Percentiles rank a stretch among this genome's conserved stretches.
These are phyloP conservation scores for Diprion similis DNA, from an alignment of 1,140 invertebrate genomes.

Conservation along the genomic window DNA sequence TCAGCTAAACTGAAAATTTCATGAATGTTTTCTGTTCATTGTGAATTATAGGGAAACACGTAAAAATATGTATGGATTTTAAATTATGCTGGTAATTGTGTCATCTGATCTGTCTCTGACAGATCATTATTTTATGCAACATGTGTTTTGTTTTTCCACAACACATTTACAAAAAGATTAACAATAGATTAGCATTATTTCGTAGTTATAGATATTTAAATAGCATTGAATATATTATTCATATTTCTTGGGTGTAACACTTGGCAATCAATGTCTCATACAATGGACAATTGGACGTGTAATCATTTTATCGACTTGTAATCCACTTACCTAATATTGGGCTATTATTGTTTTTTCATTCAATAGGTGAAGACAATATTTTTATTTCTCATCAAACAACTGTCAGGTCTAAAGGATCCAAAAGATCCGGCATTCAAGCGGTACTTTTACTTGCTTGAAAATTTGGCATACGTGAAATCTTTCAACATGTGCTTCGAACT, in stretches of 20 bases:
- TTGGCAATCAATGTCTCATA: background rate
- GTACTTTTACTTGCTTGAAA: slow-evolving; percentile 96
- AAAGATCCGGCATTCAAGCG: slow-evolving; percentile 97
- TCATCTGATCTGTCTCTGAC: too few relatives aligned
- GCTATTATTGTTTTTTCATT: slow-evolving; percentile 17
- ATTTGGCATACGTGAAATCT: slow-evolving; percentile 96
- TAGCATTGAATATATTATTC: slow-evolving; percentile 17
- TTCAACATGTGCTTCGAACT: slow-evolving; percentile 99
- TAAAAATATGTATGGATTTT: too few relatives aligned
- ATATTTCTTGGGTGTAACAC: background rate
- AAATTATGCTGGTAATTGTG: too few relatives aligned
- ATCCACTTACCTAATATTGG: background rate
- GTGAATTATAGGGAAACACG: too few relatives aligned
- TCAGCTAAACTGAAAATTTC: too few relatives aligned
- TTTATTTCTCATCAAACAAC: slow-evolving; percentile 93
- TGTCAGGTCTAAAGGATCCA: slow-evolving; percentile 92
- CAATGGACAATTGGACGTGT: background rate
- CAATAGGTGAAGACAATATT: slow-evolving; percentile 82
- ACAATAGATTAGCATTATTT: slow-evolving; percentile 8
- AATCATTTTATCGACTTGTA: background rate
- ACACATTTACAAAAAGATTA: background rate
- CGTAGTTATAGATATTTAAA: background rate
- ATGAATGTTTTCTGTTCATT: too few relatives aligned
- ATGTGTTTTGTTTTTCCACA: too few relatives aligned
- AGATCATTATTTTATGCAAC: too few relatives aligned